A percentile compares a stretch with the other conserved stretches of the same genome.
These are phyloP conservation scores for Chaetodon auriga DNA, from an alignment of 2,113 vertebrate genomes.

Conservation along the genomic window DNA sequence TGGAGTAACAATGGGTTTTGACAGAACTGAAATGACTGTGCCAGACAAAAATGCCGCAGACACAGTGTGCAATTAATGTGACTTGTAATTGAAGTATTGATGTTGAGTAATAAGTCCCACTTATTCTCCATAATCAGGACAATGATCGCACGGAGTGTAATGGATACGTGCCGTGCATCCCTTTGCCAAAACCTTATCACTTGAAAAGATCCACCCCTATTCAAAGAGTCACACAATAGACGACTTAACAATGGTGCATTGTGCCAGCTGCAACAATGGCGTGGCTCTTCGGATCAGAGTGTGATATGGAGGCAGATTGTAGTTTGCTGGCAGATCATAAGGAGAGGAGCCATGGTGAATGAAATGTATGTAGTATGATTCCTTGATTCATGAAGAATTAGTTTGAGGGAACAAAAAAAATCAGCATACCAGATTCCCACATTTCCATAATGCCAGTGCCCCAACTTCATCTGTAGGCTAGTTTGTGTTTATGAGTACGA, in stretches of 20 bases:
- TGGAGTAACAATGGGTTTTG: slow-evolving; percentile 53
- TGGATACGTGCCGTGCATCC: slow-evolving; percentile 48
- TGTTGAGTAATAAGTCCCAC: slow-evolving; percentile 62
- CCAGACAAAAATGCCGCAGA: slow-evolving; percentile 37
- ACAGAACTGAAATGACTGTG: slow-evolving; percentile 64
- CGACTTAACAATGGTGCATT: slow-evolving; percentile 65
- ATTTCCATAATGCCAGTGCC: slow-evolving; percentile 29
- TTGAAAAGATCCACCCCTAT: slow-evolving; percentile 23
- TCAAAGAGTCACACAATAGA: slow-evolving; percentile 49
- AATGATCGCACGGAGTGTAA: slow-evolving; percentile 39
- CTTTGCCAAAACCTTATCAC: slow-evolving; percentile 32
- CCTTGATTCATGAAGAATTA: slow-evolving; percentile 2
- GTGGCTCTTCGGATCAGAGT: slow-evolving; percentile 39
- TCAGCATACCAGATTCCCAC: slow-evolving; percentile 6
- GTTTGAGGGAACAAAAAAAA: slow-evolving; percentile 8
- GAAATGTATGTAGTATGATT: not conserved
- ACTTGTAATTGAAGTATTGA: slow-evolving; percentile 77
- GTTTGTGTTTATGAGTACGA: slow-evolving; percentile 30
- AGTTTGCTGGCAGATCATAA: slow-evolving; percentile 21
- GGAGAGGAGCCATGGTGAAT: not conserved
- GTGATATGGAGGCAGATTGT: slow-evolving; percentile 38
- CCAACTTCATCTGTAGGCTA: not conserved
- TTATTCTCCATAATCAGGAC: slow-evolving; percentile 65
- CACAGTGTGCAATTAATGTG: slow-evolving; percentile 60
- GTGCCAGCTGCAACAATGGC: slow-evolving; percentile 51